Evolutionary conservation across 2,797 vertebrate species (phyloP).

Genomic region (Trematomus bernacchii): DNA sequence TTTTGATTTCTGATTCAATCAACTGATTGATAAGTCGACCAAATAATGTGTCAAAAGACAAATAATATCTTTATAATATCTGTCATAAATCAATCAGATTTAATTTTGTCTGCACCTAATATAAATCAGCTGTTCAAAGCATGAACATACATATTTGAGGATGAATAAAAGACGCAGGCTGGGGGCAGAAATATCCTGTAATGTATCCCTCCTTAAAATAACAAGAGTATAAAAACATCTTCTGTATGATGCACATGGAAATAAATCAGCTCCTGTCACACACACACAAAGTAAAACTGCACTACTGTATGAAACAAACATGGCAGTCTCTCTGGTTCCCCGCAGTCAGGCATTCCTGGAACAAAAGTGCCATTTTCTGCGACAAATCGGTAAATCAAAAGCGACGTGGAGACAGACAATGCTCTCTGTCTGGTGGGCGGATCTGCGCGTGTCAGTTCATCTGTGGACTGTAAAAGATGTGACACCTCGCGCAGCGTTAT

Average conservation of each 20-base stretch:
- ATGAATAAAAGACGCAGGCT: constrained; percentile 6
- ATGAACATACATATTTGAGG: not conserved
- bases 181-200: constrained; percentile 18
- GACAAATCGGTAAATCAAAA: constrained; percentile 82
- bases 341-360: constrained; percentile 71
- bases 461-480: constrained; percentile 72
- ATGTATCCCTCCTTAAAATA: constrained; percentile 35
- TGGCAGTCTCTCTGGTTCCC: constrained; percentile 55
- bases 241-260: constrained; percentile 15
- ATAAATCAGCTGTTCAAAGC: constrained; percentile 12
- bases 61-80: not conserved
- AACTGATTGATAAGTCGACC: too few species aligned
- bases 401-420: constrained; percentile 82
- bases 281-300: constrained; percentile 37
- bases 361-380: constrained; percentile 85
- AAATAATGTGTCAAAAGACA: too few species aligned
- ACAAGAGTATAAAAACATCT: constrained; percentile 11
- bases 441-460: constrained; percentile 78
- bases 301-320: constrained; percentile 53
- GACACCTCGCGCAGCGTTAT: constrained; percentile 75
- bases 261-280: constrained; percentile 36
- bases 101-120: not conserved
- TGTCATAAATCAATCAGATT: constrained; percentile 9
- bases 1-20: too few species aligned
- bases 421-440: constrained; percentile 81